Percentiles rank a stretch among this genome's conserved stretches.
These are phyloP conservation scores for Malurus alboscapulatus DNA, from an alignment of 2,113 vertebrate genomes.

Conservation along the genomic window DNA sequence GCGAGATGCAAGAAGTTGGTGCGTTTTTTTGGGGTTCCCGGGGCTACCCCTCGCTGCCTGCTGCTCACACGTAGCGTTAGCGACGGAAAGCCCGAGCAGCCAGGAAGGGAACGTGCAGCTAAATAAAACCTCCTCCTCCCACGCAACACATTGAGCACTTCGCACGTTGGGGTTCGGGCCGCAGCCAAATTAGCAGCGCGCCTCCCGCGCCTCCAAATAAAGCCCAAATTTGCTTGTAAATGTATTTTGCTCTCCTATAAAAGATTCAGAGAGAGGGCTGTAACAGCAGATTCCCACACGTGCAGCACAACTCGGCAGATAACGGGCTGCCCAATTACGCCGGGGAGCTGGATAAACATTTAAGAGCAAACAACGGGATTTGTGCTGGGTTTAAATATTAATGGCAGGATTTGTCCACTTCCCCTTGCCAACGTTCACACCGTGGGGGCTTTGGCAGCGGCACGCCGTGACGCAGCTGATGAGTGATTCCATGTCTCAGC, in stretches of 20 bases:
- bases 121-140: conserved; percentile 61
- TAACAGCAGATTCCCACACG: conserved; percentile 33
- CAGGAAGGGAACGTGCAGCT: not conserved
- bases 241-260: conserved; percentile 26
- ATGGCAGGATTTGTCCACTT: conserved; percentile 54
- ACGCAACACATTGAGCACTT: conserved; percentile 48
- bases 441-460: conserved; percentile 11
- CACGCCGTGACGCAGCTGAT: conserved; percentile 24
- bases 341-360: conserved; percentile 50
- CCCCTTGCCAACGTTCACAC: conserved; percentile 42
- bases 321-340: conserved; percentile 44
- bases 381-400: conserved; percentile 60
- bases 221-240: conserved; percentile 28
- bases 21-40: not conserved
- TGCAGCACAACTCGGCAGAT: not conserved
- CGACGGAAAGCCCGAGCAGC: not conserved
- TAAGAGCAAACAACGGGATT: conserved; percentile 63
- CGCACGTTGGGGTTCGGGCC: conserved; percentile 29
- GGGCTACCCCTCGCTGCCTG: not conserved
- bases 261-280: conserved; percentile 21
- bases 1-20: not conserved
- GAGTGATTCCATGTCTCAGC: conserved; percentile 46
- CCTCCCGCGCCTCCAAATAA: conserved; percentile 37
- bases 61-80: not conserved
- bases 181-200: conserved; percentile 46